Base-by-base conservation (phyloP, 2,888 invertebrate species). In the Mythimna vitellina region DNA sequence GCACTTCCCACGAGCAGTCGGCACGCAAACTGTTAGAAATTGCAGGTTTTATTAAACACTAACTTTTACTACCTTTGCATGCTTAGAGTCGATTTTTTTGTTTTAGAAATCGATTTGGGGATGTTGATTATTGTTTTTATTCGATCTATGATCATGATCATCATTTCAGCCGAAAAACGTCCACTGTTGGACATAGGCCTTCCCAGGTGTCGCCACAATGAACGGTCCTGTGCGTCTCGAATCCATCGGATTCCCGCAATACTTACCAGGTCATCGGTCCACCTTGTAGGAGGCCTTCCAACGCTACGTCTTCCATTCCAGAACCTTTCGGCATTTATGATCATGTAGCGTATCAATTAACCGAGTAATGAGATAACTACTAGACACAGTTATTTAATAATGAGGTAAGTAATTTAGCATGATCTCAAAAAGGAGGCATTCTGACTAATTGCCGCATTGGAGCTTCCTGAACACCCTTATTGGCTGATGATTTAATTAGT, bases 1-100 rank as follows among this genome's bases (percentile, higher is more conserved):
- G 88, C 90, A 89, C 88, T 93, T 93, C 93, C 89, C 93, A 93
- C 92, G 91, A 88, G 80, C 68, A 74, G 70, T 78, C 80, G 80
- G 81, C 89, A 88, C 86, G 87, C 86, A 79, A 85, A 73, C 81
- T 81, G 71, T 83, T 88, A 86, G 86, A 88, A 86, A 88, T 80
- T 82, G 84, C 73, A 62, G 74, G 70, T 82, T 83, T 82, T 66
- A 83, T 82, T 83, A 70, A 62, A 67, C 42, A 70, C 17, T 38
- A 42, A 49, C 49, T 67, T 77, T 73, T 73, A 32, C 22, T 49
- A 4, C 7, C n/a, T 64, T 60, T 14, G 46, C 32, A n/a, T 60
- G 65, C 10, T 20, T 62, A 6, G 1, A 53, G 1, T 49, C 1
- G 20, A 35, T 57, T 20, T 10, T 42, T 42, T 6, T 29, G n/a